Evolutionary conservation across 2,888 invertebrate genomes (phyloP), one percentile per base, ranked within the genome.

Genomic region (Luffia ferchaultella): DNA sequence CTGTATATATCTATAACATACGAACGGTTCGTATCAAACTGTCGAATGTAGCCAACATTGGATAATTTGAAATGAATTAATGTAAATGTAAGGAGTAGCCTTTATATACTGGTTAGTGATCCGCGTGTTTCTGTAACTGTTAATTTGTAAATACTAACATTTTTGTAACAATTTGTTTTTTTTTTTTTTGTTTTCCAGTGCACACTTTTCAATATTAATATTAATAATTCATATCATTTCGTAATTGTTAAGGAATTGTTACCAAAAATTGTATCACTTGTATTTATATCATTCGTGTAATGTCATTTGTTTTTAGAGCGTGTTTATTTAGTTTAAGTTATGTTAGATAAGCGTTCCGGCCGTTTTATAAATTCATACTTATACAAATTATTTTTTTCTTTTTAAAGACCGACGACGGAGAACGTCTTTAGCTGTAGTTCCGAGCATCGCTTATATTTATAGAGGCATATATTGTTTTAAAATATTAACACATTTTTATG

Each of bases 241-340:
- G n/a, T 60, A 55, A 68, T 63, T 65, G 67, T 64, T 72, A 70
- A 78, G 78, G 73, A 76, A 74, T 80, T 78, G 83, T 83, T 83
- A 83, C 83, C 83, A 83, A 83, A 83, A 82, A 83, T 82, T 54
- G 47, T 54, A 50, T 52, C 52, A 49, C 50, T 76, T 76, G 67
- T 80, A 80, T 79, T 80, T 76, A 73, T 73, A 69, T 62, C 64
- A 67, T 66, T 65, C 59, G 54, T 60, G n/a, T n/a, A n/a, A 57
- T 56, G 54, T 50, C 56, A 58, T 60, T 48, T 40, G 40, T 42
- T 48, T 30, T 17, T 45, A 17, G 18, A 45, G 2, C 18, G 18
- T 48, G 45, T 47, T 50, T 46, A 43, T 5, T 9, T 45, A 42
- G 9, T 17, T 15, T 17, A 7, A 16, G n/a, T 42, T 42, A 45